Percentiles rank a stretch among this genome's conserved stretches.
phyloP scores from a whole-genome alignment of 2,888 invertebrate genomes.

The Noctua janthina region DNA sequence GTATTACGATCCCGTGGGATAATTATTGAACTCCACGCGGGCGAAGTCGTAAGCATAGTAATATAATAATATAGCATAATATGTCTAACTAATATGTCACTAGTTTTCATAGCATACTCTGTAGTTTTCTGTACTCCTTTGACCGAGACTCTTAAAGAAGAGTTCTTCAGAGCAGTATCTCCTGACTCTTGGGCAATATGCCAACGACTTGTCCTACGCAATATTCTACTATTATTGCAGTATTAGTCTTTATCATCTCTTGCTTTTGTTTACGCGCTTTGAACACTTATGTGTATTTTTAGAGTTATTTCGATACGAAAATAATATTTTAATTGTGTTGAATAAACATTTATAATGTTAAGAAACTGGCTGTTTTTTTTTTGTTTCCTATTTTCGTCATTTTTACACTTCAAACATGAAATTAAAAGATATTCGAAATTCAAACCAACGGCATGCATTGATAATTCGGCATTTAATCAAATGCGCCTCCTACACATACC shows the following conservation, averaged over 20 bases:
- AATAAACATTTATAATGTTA: background rate
- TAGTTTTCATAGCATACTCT: background rate
- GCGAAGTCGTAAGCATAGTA: background rate
- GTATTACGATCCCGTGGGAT: too few species aligned
- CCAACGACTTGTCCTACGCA: constrained; percentile 39
- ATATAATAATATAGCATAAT: too few species aligned
- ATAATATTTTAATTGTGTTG: background rate
- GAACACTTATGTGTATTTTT: constrained; percentile 30
- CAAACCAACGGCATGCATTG: background rate
- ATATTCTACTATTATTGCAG: constrained; percentile 39
- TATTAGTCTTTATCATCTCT: background rate
- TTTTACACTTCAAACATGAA: background rate
- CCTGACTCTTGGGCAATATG: constrained; percentile 35
- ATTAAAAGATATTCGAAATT: background rate
- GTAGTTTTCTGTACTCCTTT: background rate
- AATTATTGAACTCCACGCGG: too few species aligned
- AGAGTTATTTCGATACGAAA: background rate
- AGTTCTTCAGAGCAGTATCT: constrained; percentile 15
- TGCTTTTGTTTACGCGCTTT: constrained; percentile 37
- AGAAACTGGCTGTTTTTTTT: background rate
- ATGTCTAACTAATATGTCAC: background rate
- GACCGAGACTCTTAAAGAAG: constrained; percentile 3
- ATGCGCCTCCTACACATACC: background rate
- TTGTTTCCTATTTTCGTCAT: background rate
- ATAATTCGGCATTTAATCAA: background rate